phyloP scores from a whole-genome alignment of 2,888 invertebrate genomes.

The Osmoderma eremita region DNA sequence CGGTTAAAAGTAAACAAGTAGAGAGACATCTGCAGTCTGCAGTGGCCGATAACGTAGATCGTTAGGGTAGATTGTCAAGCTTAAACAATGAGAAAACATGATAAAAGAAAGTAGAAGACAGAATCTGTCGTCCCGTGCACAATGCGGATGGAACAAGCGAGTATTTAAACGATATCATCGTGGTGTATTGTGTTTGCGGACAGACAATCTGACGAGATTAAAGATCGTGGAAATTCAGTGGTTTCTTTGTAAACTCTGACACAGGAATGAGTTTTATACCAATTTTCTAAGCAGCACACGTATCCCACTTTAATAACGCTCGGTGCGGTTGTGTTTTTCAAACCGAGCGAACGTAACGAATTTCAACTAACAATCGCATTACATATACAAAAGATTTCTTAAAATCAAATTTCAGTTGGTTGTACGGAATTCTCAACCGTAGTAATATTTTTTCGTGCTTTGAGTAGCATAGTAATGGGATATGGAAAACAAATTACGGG shows the following conservation, averaged over 20 bases:
- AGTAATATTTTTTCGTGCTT: neutral
- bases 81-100: conserved; percentile 42
- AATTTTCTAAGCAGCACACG: conserved; percentile 45
- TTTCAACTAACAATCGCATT: conserved; percentile 37
- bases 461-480: neutral
- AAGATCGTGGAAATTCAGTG: conserved; percentile 51
- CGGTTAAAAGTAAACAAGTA: conserved; percentile 44
- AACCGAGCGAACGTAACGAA: conserved; percentile 38
- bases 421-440: conserved; percentile 21
- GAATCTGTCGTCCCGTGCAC: conserved; percentile 38
- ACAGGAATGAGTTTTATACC: conserved; percentile 46
- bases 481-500: conserved; percentile 4
- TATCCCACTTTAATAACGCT: conserved; percentile 41
- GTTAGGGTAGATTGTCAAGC: conserved; percentile 38
- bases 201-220: conserved; percentile 55
- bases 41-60: conserved; percentile 45
- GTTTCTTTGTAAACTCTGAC: conserved; percentile 49
- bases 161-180: conserved; percentile 54
- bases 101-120: conserved; percentile 30
- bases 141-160: conserved; percentile 45
- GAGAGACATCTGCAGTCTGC: conserved; percentile 45
- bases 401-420: conserved; percentile 33
- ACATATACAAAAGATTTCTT: conserved; percentile 34
- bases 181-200: conserved; percentile 53
- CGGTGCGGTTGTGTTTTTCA: conserved; percentile 33